Conservation (phyloP, 2,113 vertebrate genomes). For the Steatornis caripensis region DNA sequence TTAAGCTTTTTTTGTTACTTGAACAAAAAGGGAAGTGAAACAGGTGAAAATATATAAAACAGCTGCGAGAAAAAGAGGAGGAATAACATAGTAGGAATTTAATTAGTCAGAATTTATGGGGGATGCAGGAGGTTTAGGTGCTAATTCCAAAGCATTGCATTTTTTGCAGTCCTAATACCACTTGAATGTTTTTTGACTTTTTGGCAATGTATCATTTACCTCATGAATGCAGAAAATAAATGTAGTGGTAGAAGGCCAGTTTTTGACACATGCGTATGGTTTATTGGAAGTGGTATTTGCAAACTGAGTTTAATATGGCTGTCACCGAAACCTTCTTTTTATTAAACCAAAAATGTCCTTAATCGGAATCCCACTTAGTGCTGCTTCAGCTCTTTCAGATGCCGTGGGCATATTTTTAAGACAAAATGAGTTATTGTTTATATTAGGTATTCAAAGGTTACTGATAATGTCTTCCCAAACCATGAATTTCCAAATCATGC, state of each 20-base stretch:
- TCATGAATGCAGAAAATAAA: not conserved
- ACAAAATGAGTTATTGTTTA: not conserved
- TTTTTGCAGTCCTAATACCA: constrained; percentile 15
- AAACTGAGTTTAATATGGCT: not conserved
- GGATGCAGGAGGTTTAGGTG: constrained; percentile 22
- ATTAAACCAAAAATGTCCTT: not conserved
- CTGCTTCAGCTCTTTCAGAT: not conserved
- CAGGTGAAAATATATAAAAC: constrained; percentile 45
- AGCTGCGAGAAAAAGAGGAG: constrained; percentile 34
- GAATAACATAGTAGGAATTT: constrained; percentile 27
- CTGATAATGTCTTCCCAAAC: not conserved
- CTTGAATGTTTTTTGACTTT: constrained; percentile 4
- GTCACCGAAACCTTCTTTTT: not conserved
- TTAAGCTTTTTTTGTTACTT: constrained; percentile 53
- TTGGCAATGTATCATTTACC: not conserved
- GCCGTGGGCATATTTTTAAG: not conserved
- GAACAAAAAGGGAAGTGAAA: constrained; percentile 23
- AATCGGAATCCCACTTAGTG: not conserved
- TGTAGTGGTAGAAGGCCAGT: not conserved
- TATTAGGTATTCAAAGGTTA: not conserved
- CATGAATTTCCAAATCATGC: not conserved
- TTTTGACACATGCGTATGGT: not conserved
- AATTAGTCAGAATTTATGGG: constrained; percentile 30
- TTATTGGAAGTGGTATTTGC: not conserved
- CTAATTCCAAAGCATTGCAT: constrained; percentile 7